phyloP scores from a whole-genome alignment of 2,888 invertebrate species.

The Ennomos quercinarius region DNA sequence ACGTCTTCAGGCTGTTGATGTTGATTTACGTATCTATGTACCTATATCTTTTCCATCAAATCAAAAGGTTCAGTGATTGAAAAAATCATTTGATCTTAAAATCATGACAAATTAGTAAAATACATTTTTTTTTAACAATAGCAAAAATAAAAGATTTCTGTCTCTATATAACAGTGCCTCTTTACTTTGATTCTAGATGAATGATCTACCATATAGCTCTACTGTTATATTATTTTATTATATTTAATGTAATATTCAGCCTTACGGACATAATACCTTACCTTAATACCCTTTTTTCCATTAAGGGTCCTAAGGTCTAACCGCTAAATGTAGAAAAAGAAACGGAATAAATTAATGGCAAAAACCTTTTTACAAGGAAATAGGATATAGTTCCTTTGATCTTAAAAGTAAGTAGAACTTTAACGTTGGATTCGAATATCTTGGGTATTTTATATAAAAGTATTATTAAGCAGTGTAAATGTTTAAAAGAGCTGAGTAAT shows the following conservation, averaged over 20 bases:
- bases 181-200: neutral
- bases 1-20: too few relatives aligned
- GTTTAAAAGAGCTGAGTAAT: too few relatives aligned
- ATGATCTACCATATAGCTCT: conserved; percentile 4
- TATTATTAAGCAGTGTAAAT: too few relatives aligned
- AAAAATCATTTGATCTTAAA: too few relatives aligned
- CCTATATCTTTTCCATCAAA: too few relatives aligned
- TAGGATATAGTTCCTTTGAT: conserved; percentile 28
- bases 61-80: too few relatives aligned
- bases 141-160: too few relatives aligned
- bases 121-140: too few relatives aligned
- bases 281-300: conserved; percentile 27
- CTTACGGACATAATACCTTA: conserved; percentile 7
- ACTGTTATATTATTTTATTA: conserved; percentile 4
- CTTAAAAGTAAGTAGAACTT: conserved; percentile 15
- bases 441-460: neutral
- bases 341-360: conserved; percentile 24
- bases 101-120: too few relatives aligned
- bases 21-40: too few relatives aligned
- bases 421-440: conserved; percentile 4
- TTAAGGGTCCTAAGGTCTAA: conserved; percentile 19
- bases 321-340: conserved; percentile 25
- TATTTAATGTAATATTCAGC: conserved; percentile 22
- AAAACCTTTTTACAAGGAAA: conserved; percentile 23
- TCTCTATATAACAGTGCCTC: too few relatives aligned